Base-by-base conservation (phyloP, 2,797 vertebrate species). In the Gallinago nigripennis region DNA sequence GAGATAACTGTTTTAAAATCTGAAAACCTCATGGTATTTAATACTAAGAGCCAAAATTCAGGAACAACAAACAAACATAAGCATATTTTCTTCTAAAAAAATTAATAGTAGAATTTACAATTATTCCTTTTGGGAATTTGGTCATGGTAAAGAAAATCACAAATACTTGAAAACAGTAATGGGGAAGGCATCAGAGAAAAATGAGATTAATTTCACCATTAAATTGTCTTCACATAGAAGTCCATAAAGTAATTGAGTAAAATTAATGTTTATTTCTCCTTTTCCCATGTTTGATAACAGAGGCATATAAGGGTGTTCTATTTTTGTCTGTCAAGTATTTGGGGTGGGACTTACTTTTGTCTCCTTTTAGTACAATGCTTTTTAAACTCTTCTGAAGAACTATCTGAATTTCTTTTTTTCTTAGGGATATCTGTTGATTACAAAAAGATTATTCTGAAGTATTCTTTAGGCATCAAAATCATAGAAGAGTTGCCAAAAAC, bases 41-140 rank as follows among this genome's bases (percentile, higher is more conserved):
- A 66, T 70, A 51, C 6, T 80, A 91, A 78, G 64, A 94, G 60
- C 27, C 61, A 61, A 95, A 95, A 92, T 57, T 85, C 69, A 95
- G 65, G 51, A 82, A 50, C 56, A 30, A 84, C 69, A 95, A 95
- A 93, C 48, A 85, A 85, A 85, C 43, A 39, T 4, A 81, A 61
- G 18, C 4, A 12, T 65, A 75, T 89, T 84, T 86, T 63, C 64
- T 48, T 48, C 92, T 92, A 82, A 83, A 46, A 86, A 71, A 43
- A 37, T 72, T 6, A 16, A 16, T 24, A 66, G 33, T 37, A 79
- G 23, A 21, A 35, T 77, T 88, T 46, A 48, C 31, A 68, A 18
- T 43, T 2, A n/a, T 16, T 89, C 28, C 41, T 72, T 90, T 54
- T 11, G 17, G 50, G 21, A 86, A 88, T 39, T n/a, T 24, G 20